phyloP scores from a whole-genome alignment of 2,888 invertebrate species.

The Odontothrips loti region DNA sequence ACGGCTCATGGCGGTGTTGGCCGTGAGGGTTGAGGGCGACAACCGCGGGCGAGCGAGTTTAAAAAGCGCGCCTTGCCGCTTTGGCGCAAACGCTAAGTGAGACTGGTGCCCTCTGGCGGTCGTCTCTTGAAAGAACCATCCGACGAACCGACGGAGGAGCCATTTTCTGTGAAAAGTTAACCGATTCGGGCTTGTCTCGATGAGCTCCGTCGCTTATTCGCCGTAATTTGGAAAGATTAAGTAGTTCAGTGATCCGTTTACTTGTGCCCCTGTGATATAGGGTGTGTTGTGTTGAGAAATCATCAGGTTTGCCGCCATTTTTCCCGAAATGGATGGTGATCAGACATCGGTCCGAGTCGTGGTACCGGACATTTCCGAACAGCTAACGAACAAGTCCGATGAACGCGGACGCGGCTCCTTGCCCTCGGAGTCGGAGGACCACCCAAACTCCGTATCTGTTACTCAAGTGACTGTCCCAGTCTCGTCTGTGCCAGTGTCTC shows the following conservation, averaged over 20 bases:
- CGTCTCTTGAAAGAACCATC: neutral
- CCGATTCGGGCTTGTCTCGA: neutral
- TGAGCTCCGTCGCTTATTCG: neutral
- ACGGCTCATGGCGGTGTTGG: too few relatives aligned
- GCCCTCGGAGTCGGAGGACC: slow-evolving; percentile 34
- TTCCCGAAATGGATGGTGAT: slow-evolving; percentile 35
- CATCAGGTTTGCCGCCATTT: slow-evolving; percentile 19
- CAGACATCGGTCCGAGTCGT: slow-evolving; percentile 52
- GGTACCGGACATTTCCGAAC: slow-evolving; percentile 53
- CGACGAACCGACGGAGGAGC: neutral
- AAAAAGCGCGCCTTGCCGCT: neutral
- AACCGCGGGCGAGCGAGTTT: neutral
- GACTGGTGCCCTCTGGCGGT: neutral
- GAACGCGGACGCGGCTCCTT: slow-evolving; percentile 38
- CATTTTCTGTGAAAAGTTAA: slow-evolving; percentile 21
- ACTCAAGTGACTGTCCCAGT: slow-evolving; percentile 45
- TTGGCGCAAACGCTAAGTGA: neutral
- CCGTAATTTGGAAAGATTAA: neutral
- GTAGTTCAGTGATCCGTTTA: neutral
- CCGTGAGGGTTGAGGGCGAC: too few relatives aligned
- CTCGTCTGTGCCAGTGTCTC: slow-evolving; percentile 55
- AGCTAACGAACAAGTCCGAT: slow-evolving; percentile 51
- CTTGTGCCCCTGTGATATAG: neutral
- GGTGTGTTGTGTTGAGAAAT: neutral
- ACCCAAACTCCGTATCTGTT: slow-evolving; percentile 36